Conservation (phyloP, 2,113 vertebrate genomes). For the Leuciscus idus region DNA sequence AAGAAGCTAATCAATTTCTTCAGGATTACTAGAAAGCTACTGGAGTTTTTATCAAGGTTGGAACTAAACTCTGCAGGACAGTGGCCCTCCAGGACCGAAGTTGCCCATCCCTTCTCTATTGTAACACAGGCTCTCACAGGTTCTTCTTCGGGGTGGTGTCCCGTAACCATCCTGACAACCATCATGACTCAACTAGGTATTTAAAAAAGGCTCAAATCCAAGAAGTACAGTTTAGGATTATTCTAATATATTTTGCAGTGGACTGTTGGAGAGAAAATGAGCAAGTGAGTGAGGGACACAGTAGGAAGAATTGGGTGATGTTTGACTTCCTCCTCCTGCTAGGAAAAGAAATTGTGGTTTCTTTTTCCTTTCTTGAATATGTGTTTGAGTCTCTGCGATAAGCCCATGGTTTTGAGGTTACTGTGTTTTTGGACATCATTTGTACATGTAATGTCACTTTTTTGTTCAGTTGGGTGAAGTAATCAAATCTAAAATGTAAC, state of each 20-base stretch:
- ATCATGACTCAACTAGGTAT: conserved; percentile 34
- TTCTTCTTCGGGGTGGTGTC: background rate
- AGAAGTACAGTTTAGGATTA: conserved; percentile 42
- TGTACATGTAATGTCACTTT: background rate
- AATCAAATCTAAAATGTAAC: background rate
- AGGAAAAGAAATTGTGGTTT: background rate
- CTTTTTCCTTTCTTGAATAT: background rate
- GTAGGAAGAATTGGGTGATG: background rate
- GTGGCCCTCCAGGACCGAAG: no score
- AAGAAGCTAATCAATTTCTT: no score
- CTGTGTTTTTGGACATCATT: background rate
- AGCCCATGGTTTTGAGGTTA: background rate
- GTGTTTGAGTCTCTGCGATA: background rate
- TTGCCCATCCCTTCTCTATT: background rate
- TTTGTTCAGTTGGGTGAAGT: background rate
- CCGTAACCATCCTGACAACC: conserved; percentile 39
- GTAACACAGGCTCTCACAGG: background rate
- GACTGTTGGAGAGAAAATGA: background rate
- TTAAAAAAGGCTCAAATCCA: conserved; percentile 40
- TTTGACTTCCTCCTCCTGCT: background rate
- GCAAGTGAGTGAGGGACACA: background rate
- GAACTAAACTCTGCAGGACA: no score
- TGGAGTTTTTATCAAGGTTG: no score
- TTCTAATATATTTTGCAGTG: conserved; percentile 15
- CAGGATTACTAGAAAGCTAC: no score